Evolutionary conservation across 37 sponge, comb jelly and placozoan species (phyloP), one percentile per base, ranked within the genome.

Genomic region (Beroe forskalii): DNA sequence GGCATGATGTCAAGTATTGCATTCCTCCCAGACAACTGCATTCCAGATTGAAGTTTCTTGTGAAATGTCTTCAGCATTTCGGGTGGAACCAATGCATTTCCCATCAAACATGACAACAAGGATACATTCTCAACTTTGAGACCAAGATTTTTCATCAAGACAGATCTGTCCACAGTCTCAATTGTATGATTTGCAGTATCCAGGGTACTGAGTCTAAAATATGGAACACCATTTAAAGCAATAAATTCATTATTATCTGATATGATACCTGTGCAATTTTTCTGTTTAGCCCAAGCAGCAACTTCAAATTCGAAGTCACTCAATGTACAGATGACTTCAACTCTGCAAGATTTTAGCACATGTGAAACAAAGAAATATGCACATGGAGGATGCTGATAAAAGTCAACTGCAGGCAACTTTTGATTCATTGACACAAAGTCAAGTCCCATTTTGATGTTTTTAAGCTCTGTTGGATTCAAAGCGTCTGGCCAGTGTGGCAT

Each of bases 281-380:
- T 42, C 22, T 9, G 17, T 80, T 80, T 80, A n/a, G 48, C 48
- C 86, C 44, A 43, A 1, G 86, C 86, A 4, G 86, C 86, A 33
- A 43, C 86, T 44, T 80, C 86, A 25, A 80, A 80, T 37, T 80
- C 86, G 28, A 44, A 80, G 35, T 80, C 86, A 43, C 55, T 44
- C 22, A 80, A 12, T 6, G 86, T 35, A 43, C 86, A 80, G 6
- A 80, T 43, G 9, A 80, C 86, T 28, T 80, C 86, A 12, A 44
- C 0, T n/a, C 55, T 35, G 55, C 24, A 23, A 42, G 55, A 6
- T 80, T 64, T 80, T 37, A 80, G 28, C 2, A 80, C 48, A 25
- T 80, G 86, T 14, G 55, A 32, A 0, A 80, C 55, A 25, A 44
- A 35, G n/a, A 80, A 41, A 39, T 80, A 43, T 25, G 55, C 86